These are phyloP conservation scores for Prinia subflava DNA, from an alignment of 2,113 vertebrate genomes.

Conservation along the genomic window DNA sequence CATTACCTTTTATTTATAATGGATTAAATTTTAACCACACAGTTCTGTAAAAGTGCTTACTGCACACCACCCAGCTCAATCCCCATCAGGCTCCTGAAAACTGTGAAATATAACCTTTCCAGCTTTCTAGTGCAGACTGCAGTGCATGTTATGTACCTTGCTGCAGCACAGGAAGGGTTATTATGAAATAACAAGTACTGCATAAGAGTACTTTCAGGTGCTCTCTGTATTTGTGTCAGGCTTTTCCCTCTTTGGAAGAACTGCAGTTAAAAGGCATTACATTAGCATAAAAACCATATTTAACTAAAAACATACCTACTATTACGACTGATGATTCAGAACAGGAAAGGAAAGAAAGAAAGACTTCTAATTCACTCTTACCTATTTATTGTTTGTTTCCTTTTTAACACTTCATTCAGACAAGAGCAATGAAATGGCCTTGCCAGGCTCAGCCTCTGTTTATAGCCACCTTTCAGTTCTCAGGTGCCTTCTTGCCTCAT, in stretches of 20 bases:
- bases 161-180: not conserved
- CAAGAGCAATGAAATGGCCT: not conserved
- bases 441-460: not conserved
- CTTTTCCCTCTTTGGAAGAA: conserved; percentile 14
- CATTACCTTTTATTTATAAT: not conserved
- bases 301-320: not conserved
- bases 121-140: not conserved
- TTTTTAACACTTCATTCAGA: not conserved
- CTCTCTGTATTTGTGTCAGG: not conserved
- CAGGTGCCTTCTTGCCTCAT: not conserved
- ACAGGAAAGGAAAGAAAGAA: not conserved
- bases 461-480: not conserved
- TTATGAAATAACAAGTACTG: conserved; percentile 27
- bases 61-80: not conserved
- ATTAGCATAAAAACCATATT: not conserved
- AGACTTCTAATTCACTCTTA: not conserved
- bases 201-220: conserved; percentile 1
- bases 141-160: not conserved
- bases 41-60: not conserved
- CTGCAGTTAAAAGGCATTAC: not conserved
- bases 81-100: not conserved
- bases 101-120: not conserved
- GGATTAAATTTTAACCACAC: not conserved
- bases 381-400: not conserved
- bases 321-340: not conserved